Percentiles rank a stretch among this genome's conserved stretches.
Evolutionary conservation across 2,888 invertebrate species (phyloP).

Genomic region (Copidosoma aretas): DNA sequence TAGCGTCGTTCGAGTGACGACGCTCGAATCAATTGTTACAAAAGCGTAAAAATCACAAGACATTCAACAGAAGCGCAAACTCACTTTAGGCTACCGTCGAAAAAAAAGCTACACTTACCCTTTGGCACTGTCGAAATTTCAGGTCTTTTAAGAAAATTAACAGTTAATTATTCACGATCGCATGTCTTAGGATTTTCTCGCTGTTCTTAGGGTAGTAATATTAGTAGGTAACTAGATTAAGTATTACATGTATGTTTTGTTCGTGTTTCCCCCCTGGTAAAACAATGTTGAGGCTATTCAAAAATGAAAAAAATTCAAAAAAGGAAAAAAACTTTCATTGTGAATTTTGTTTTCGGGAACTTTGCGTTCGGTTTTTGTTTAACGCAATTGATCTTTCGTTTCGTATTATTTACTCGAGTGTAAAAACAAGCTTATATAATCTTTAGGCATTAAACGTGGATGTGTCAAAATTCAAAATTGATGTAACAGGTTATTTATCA

Average conservation of each 20-base stretch:
- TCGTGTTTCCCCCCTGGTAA: conserved; percentile 62
- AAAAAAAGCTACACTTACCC: conserved; percentile 34
- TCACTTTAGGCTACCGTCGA: conserved; percentile 35
- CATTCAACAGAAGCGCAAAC: conserved; percentile 47
- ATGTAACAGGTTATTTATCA: conserved; percentile 56
- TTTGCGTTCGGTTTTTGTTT: conserved; percentile 54
- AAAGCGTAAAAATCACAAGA: conserved; percentile 61
- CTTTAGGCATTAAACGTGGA: conserved; percentile 53
- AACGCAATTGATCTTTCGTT: conserved; percentile 42
- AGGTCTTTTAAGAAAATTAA: conserved; percentile 33
- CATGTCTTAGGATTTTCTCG: conserved; percentile 62
- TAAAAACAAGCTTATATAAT: conserved; percentile 53
- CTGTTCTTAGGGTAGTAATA: conserved; percentile 57
- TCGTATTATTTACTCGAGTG: conserved; percentile 39
- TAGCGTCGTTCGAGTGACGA: conserved; percentile 51
- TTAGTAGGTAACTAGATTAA: conserved; percentile 59
- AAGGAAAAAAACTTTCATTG: conserved; percentile 50
- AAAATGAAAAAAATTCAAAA: not conserved
- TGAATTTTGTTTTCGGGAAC: conserved; percentile 51
- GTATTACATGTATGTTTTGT: conserved; percentile 61
- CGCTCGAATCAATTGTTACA: conserved; percentile 59
- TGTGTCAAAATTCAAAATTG: conserved; percentile 62
- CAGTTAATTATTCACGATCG: conserved; percentile 38
- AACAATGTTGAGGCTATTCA: conserved; percentile 60
- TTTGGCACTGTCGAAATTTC: conserved; percentile 40